Evolutionary conservation across 2,888 invertebrate genomes (phyloP), one percentile per base, ranked within the genome.

Genomic region (Phania funesta): DNA sequence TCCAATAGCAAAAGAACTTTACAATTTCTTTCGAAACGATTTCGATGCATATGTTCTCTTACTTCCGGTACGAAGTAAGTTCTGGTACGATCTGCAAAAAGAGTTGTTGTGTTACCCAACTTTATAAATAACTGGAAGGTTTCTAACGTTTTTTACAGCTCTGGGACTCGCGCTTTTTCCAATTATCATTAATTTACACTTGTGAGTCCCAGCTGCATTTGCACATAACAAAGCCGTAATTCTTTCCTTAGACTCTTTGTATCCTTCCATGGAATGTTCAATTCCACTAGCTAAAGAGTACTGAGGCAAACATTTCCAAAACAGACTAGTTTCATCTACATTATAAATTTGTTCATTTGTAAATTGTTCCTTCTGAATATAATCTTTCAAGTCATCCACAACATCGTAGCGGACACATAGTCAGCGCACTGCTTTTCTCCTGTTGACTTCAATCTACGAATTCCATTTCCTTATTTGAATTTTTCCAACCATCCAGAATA

Each of bases 41-140:
- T 65, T 46, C 29, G 24, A 3, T 48, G 29, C 4, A 18, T 32
- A 26, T 32, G 50, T 9, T 60, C 16, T 64, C 18, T 3, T 16
- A 46, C 29, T 85, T 86, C 62, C 18, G 16, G 18, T 11, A 62
- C 44, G 13, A 62, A 62, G 16, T 46, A 29, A 7, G 29, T 29
- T 48, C 18, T 6, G 46, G 46, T 29, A 46, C 46, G 46, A n/a
- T n/a, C 11, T 62, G 46, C 18, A 62, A 46, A 18, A 62, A 48
- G 2, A 62, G 5, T 11, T 6, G 8, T 46, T 62, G 29, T 62
- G 32, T 62, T 9, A 62, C 46, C 46, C 46, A 62, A 18, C 16
- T 16, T 62, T 62, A 18, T 62, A 46, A 29, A 62, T 46, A 11
- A 62, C 13, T 11, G 60, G 44, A 44, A 67, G 24, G 3, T 67